Evolutionary conservation across 2,888 invertebrate species (phyloP).

Genomic region (Brachypterus glaber): DNA sequence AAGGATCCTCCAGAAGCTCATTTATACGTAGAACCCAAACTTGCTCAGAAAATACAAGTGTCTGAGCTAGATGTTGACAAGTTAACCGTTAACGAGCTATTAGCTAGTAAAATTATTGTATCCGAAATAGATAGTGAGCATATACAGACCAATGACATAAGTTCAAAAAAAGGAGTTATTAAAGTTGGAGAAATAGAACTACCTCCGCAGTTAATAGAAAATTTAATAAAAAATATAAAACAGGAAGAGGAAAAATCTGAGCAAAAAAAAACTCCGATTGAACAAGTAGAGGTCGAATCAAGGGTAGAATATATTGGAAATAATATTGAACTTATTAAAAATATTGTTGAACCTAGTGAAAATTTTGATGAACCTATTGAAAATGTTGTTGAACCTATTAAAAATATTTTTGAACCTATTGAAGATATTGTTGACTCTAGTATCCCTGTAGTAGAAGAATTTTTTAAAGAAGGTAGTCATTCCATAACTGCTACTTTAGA

Average conservation of each 20-base stretch:
- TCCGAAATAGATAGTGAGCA: constrained; percentile 72
- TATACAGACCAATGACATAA: constrained; percentile 61
- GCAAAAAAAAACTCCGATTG: constrained; percentile 39
- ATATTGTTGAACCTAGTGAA: too few species aligned
- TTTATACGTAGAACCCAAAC: constrained; percentile 8
- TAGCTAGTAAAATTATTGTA: constrained; percentile 70
- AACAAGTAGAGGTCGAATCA: constrained; percentile 13
- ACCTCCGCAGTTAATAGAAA: constrained; percentile 58
- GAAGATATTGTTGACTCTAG: constrained; percentile 8
- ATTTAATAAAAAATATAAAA: constrained; percentile 45
- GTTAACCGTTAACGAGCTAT: constrained; percentile 66
- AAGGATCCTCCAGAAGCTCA: constrained; percentile 26
- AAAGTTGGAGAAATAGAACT: constrained; percentile 59
- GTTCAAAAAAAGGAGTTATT: constrained; percentile 58
- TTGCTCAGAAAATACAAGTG: constrained; percentile 58
- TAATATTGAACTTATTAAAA: too few species aligned
- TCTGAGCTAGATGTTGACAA: constrained; percentile 70
- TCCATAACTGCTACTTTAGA: neutral
- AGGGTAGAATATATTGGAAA: too few species aligned
- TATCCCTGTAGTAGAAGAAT: constrained; percentile 6
- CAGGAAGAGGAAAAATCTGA: constrained; percentile 17
- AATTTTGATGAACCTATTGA: too few species aligned
- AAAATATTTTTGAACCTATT: too few species aligned
- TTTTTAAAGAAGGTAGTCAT: constrained; percentile 3
- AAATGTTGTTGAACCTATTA: too few species aligned